A percentile compares a stretch with the other conserved stretches of the same genome.
Conservation (phyloP, 2,113 vertebrate genomes). For the Channa maculata region DNA sequence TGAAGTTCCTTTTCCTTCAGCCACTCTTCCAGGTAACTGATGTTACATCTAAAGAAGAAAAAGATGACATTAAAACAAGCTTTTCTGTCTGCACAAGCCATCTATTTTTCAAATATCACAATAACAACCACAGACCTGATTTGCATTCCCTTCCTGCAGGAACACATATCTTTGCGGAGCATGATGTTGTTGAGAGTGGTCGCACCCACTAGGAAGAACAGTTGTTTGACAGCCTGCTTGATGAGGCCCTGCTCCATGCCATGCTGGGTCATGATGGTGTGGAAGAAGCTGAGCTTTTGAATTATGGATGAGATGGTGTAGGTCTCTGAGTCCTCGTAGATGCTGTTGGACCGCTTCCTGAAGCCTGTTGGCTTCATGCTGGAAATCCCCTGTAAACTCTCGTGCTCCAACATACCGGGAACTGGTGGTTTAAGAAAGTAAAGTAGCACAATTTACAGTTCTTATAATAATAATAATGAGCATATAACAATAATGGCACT, state of each 20-base stretch:
- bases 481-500: neutral
- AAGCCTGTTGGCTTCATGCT: conserved; percentile 95
- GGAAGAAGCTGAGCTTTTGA: conserved; percentile 91
- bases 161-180: conserved; percentile 98
- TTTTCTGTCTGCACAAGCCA: neutral
- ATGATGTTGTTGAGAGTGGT: conserved; percentile 93
- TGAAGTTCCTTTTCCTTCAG: conserved; percentile 94
- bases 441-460: neutral
- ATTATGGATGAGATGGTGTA: conserved; percentile 92
- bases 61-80: neutral
- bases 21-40: conserved; percentile 99
- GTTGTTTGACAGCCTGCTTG: conserved; percentile 89
- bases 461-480: neutral
- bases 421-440: conserved; percentile 77
- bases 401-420: conserved; percentile 94
- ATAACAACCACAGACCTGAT: conserved; percentile 87
- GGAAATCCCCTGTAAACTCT: conserved; percentile 96
- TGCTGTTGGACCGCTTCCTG: conserved; percentile 93
- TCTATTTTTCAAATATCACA: neutral
- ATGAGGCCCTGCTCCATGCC: conserved; percentile 90
- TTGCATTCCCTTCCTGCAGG: conserved; percentile 98
- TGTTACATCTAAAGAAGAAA: conserved; percentile 89
- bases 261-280: conserved; percentile 91
- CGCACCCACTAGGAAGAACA: conserved; percentile 91
- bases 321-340: conserved; percentile 86